Evolutionary conservation across 2,888 invertebrate genomes (phyloP).

Genomic region (Luffia ferchaultella): DNA sequence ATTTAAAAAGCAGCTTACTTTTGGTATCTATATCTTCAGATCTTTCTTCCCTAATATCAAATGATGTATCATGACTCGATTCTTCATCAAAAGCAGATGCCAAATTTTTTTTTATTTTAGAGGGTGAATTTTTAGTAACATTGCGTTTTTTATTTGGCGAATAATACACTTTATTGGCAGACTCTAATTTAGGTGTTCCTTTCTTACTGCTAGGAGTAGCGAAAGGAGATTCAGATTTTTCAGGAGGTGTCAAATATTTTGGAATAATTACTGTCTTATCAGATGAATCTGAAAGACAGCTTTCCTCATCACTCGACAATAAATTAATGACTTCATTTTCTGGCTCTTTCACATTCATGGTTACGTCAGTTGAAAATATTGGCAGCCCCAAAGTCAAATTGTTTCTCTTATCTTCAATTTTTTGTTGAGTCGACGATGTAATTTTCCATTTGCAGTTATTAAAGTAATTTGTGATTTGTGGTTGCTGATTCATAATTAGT

Average conservation of each 20-base stretch:
- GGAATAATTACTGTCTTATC: not conserved
- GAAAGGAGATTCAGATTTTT: not conserved
- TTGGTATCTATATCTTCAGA: slow-evolving; percentile 37
- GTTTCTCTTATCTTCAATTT: not conserved
- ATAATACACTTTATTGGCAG: slow-evolving; percentile 6
- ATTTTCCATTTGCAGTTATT: slow-evolving; percentile 9
- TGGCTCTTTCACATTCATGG: too few species aligned
- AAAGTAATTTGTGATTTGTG: slow-evolving; percentile 24
- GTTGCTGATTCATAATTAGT: slow-evolving; percentile 24
- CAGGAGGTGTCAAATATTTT: not conserved
- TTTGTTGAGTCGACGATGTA: too few species aligned
- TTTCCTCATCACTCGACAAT: not conserved
- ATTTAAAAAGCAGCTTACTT: slow-evolving; percentile 28
- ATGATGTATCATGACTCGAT: slow-evolving; percentile 13
- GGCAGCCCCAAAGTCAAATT: too few species aligned
- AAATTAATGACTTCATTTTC: too few species aligned
- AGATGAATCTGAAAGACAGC: not conserved
- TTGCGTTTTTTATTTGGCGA: slow-evolving; percentile 16
- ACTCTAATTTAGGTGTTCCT: not conserved
- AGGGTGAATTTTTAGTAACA: slow-evolving; percentile 23
- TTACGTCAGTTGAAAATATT: too few species aligned
- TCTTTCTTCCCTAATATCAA: slow-evolving; percentile 15
- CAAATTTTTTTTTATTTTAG: slow-evolving; percentile 29
- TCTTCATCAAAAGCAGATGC: slow-evolving; percentile 13
- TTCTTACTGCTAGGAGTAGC: not conserved